Percentiles rank a stretch among this genome's conserved stretches.
Evolutionary conservation across 2,888 invertebrate species (phyloP).

Genomic region (Caprella mutica): DNA sequence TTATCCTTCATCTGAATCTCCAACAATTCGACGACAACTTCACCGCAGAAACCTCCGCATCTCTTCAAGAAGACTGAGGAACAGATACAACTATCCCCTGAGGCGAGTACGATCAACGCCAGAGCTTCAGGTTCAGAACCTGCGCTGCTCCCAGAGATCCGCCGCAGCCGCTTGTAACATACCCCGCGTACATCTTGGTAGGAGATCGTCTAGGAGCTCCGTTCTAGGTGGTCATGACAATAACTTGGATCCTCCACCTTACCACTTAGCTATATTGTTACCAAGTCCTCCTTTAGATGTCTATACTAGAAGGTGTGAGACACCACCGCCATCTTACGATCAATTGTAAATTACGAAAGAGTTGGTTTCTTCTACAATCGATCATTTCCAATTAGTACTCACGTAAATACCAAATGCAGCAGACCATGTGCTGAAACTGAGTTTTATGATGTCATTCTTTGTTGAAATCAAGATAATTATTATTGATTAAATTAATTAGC

Average conservation of each 20-base stretch:
- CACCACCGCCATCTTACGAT: slow-evolving; percentile 24
- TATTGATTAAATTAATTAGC: too few relatives aligned
- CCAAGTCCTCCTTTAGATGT: slow-evolving; percentile 15
- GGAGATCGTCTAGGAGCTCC: neutral
- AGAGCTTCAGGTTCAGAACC: slow-evolving; percentile 4
- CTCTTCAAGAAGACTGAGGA: slow-evolving; percentile 1
- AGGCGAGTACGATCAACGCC: slow-evolving; percentile 3
- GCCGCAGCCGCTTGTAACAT: neutral
- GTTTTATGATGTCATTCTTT: too few relatives aligned
- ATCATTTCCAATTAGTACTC: too few relatives aligned
- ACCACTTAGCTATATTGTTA: slow-evolving; percentile 25
- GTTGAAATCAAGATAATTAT: too few relatives aligned
- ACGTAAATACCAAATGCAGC: too few relatives aligned
- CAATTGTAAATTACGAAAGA: too few relatives aligned
- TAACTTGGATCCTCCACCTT: slow-evolving; percentile 26
- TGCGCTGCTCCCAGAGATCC: neutral
- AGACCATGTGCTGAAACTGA: too few relatives aligned
- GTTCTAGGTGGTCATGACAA: neutral
- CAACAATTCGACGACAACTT: neutral
- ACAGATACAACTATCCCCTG: slow-evolving; percentile 14
- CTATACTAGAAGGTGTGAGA: slow-evolving; percentile 10
- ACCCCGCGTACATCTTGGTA: neutral
- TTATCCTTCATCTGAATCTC: neutral
- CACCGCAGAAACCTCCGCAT: neutral
- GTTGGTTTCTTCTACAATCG: too few relatives aligned